Conservation (phyloP, 2,113 vertebrate genomes). For the Montifringilla adamsi region DNA sequence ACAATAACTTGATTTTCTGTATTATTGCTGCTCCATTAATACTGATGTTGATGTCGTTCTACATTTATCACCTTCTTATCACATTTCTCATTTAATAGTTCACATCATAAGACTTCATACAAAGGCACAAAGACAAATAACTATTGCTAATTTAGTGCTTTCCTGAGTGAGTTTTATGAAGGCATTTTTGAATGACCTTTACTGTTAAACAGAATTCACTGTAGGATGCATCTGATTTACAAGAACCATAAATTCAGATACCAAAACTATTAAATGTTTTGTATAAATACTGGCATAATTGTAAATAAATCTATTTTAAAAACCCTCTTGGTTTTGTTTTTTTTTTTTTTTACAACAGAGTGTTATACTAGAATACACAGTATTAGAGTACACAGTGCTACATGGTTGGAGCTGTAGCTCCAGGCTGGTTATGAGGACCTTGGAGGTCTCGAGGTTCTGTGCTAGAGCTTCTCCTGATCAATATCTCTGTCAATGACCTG, state of each 20-base stretch:
- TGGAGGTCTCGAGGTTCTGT: neutral
- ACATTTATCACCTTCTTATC: constrained; percentile 28
- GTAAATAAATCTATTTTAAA: neutral
- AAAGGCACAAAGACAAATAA: neutral
- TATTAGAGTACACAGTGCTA: too few species aligned
- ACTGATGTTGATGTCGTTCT: neutral
- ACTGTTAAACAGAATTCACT: constrained; percentile 29
- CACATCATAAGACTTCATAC: constrained; percentile 32
- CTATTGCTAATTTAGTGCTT: constrained; percentile 29
- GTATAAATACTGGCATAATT: neutral
- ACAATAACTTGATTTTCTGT: neutral
- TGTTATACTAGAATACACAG: neutral
- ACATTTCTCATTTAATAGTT: constrained; percentile 17
- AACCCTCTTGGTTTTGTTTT: neutral
- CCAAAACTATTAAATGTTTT: neutral
- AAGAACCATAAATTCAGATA: constrained; percentile 6
- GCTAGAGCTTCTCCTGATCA: neutral
- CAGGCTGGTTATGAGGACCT: neutral
- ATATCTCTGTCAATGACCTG: neutral
- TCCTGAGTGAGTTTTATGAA: neutral
- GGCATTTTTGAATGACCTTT: constrained; percentile 60
- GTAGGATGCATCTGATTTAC: constrained; percentile 25
- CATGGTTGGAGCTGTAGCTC: neutral
- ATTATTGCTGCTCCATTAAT: neutral
- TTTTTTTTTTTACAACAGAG: neutral